These are phyloP conservation scores for Tetanocera ferruginea DNA, from an alignment of 2,888 invertebrate species.

Conservation along the genomic window DNA sequence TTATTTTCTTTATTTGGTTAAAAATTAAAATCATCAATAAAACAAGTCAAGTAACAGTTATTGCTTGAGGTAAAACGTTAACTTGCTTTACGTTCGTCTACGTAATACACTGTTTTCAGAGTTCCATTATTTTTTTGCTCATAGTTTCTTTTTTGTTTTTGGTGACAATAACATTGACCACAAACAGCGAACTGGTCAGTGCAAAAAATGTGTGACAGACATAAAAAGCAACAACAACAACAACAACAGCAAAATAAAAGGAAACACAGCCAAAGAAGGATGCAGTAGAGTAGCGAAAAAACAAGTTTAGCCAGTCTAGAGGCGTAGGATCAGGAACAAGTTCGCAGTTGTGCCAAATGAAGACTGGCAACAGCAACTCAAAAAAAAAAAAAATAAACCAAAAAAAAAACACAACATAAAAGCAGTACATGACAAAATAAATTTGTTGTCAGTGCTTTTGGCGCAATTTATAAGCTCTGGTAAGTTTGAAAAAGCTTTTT, in stretches of 20 bases:
- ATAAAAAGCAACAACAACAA: not conserved
- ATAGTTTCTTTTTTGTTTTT: not conserved
- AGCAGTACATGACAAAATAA: not conserved
- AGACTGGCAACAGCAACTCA: not conserved
- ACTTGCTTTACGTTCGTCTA: not conserved
- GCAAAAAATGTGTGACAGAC: conserved; percentile 5
- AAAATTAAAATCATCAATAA: not conserved
- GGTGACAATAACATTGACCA: conserved; percentile 42
- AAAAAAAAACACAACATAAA: not conserved
- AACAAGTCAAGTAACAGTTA: conserved; percentile 28
- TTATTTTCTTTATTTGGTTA: too few relatives aligned
- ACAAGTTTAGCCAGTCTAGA: conserved; percentile 41
- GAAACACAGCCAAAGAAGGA: not conserved
- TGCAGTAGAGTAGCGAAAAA: conserved; percentile 24
- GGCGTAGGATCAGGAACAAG: conserved; percentile 7
- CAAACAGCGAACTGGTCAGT: conserved; percentile 21
- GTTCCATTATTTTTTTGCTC: not conserved
- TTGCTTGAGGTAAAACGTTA: not conserved
- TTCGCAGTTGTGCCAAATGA: not conserved
- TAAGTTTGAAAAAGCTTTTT: not conserved
- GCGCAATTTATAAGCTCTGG: not conserved
- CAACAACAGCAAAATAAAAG: not conserved
- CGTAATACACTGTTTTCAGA: not conserved
- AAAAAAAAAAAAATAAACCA: not conserved
- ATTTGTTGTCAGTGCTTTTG: not conserved